These are phyloP conservation scores for Aphaenogaster floridana DNA, from an alignment of 1,140 invertebrate genomes.

Conservation along the genomic window DNA sequence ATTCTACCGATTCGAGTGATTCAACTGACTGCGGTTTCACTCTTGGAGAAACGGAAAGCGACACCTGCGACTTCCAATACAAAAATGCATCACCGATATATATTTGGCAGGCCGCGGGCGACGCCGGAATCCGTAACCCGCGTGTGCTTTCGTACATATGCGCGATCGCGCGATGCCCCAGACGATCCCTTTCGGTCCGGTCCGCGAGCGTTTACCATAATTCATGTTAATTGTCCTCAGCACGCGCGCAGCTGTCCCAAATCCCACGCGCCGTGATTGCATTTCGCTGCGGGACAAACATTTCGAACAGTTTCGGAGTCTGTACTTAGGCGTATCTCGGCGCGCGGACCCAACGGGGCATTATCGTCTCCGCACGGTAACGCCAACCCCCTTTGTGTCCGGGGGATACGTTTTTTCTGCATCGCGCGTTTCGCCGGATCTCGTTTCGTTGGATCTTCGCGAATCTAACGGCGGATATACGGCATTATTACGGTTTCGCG, in stretches of 20 bases:
- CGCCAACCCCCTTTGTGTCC: conserved; percentile 31
- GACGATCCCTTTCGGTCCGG: conserved; percentile 68
- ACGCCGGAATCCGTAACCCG: conserved; percentile 48
- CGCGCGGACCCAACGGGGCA: conserved; percentile 18
- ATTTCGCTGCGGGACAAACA: conserved; percentile 80
- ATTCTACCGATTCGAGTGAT: background rate
- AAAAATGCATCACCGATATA: conserved; percentile 68
- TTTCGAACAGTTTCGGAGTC: conserved; percentile 77
- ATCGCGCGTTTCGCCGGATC: background rate
- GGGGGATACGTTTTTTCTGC: conserved; percentile 14
- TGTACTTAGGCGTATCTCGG: conserved; percentile 72
- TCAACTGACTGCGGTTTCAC: background rate
- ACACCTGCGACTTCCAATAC: conserved; percentile 46
- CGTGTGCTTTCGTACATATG: conserved; percentile 58
- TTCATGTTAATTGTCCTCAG: conserved; percentile 82
- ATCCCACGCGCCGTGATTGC: conserved; percentile 82
- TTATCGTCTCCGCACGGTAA: conserved; percentile 54
- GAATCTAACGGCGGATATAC: conserved; percentile 2
- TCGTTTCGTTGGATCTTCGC: background rate
- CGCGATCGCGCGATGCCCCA: conserved; percentile 65
- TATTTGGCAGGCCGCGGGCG: conserved; percentile 55
- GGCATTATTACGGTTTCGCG: conserved; percentile 24
- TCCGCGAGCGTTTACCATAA: conserved; percentile 82
- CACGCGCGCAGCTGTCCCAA: conserved; percentile 83
- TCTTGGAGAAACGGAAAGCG: conserved; percentile 47